phyloP scores from a whole-genome alignment of 1,140 invertebrate species.

The Caenorhabditis tropicalis region DNA sequence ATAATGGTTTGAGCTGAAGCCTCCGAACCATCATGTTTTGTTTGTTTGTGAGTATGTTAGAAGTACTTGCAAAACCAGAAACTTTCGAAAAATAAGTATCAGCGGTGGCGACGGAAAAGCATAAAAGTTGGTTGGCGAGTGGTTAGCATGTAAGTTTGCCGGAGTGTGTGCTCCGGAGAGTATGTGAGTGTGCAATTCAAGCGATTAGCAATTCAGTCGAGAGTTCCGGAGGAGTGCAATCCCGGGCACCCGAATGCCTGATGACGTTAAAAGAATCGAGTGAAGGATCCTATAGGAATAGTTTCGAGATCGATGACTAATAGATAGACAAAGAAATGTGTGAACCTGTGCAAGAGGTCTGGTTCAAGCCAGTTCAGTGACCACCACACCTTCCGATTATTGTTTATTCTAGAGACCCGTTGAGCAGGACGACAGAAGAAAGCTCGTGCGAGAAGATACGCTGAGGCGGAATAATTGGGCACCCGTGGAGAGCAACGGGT shows the following conservation, averaged over 20 bases:
- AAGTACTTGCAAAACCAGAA: slow-evolving; percentile 1
- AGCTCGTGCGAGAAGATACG: slow-evolving; percentile 19
- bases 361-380: not conserved
- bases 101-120: slow-evolving; percentile 35
- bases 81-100: slow-evolving; percentile 41
- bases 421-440: not conserved
- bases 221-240: slow-evolving; percentile 39
- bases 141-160: slow-evolving; percentile 35
- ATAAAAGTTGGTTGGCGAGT: slow-evolving; percentile 41
- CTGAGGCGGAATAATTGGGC: slow-evolving; percentile 42
- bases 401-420: slow-evolving; percentile 20
- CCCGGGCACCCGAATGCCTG: slow-evolving; percentile 34
- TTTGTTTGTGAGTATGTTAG: slow-evolving; percentile 10
- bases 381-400: slow-evolving; percentile 15
- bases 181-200: slow-evolving; percentile 41
- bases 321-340: not conserved
- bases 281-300: not conserved
- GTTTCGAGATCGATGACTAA: slow-evolving; percentile 1
- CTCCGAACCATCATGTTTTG: slow-evolving; percentile 19
- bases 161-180: slow-evolving; percentile 35
- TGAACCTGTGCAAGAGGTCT: not conserved
- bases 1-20: slow-evolving; percentile 1
- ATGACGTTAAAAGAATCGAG: slow-evolving; percentile 12
- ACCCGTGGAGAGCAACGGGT: not conserved
- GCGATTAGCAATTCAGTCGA: slow-evolving; percentile 43